Percentiles rank a stretch among this genome's conserved stretches.
Conservation (phyloP, 2,797 vertebrate genomes). For the Buceros bicornis region DNA sequence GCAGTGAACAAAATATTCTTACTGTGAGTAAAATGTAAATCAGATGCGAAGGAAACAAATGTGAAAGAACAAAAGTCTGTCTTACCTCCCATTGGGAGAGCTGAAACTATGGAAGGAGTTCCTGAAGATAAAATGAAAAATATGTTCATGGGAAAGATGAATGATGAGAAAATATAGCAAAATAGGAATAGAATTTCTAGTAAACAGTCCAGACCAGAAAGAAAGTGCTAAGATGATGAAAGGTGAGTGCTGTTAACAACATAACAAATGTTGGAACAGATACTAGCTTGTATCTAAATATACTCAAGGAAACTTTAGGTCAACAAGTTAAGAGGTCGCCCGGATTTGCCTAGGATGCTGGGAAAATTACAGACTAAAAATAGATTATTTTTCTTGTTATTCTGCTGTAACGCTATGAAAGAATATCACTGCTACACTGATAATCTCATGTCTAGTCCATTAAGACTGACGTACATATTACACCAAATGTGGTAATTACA, state of each 20-base stretch:
- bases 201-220: not conserved
- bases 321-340: not conserved
- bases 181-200: not conserved
- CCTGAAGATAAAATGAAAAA: constrained; percentile 1
- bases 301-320: not conserved
- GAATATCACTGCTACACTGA: not conserved
- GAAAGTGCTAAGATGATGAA: not conserved
- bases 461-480: not conserved
- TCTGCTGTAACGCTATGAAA: not conserved
- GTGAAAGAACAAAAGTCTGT: not conserved
- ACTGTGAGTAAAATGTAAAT: constrained; percentile 32
- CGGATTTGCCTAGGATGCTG: not conserved
- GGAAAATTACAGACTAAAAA: constrained; percentile 43
- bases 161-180: not conserved
- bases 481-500: constrained; percentile 27
- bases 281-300: not conserved
- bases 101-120: not conserved
- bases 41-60: constrained; percentile 24
- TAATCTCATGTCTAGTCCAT: not conserved
- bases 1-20: constrained; percentile 6
- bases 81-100: not conserved
- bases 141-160: not conserved
- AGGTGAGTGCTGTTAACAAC: not conserved
- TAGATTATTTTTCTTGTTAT: constrained; percentile 13
- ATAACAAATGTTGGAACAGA: not conserved